Percentiles rank a stretch among this genome's conserved stretches.
Conservation (phyloP, 2,888 invertebrate genomes). For the Coecobrya sp. region DNA sequence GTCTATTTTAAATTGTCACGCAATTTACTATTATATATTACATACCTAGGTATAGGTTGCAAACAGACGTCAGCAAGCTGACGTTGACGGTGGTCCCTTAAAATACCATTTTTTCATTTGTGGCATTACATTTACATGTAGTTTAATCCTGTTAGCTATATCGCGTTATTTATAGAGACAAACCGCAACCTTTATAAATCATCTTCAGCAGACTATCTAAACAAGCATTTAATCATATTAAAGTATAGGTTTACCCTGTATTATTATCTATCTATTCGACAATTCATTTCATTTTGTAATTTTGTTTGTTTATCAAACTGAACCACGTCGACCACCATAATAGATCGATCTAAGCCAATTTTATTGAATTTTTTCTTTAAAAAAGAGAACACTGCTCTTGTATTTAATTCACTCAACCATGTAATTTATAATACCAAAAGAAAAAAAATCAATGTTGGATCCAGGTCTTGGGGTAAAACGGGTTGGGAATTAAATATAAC, state of each 20-base stretch:
- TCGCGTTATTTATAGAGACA: constrained; percentile 40
- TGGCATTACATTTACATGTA: background rate
- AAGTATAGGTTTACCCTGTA: constrained; percentile 1
- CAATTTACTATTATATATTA: too few species aligned
- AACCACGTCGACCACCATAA: constrained; percentile 45
- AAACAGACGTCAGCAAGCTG: constrained; percentile 38
- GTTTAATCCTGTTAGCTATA: constrained; percentile 45
- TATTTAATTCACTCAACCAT: constrained; percentile 16
- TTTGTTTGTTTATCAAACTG: constrained; percentile 60
- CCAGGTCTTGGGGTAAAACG: background rate
- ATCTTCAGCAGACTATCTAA: constrained; percentile 9
- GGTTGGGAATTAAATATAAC: background rate
- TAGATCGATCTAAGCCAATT: background rate
- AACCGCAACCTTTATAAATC: constrained; percentile 46
- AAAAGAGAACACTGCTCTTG: background rate
- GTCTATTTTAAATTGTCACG: constrained; percentile 38
- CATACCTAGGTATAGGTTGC: background rate
- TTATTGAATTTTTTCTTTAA: constrained; percentile 3
- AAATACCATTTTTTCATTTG: background rate
- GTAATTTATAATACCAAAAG: constrained; percentile 33
- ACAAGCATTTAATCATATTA: constrained; percentile 53
- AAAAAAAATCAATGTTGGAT: background rate
- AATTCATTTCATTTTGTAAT: background rate
- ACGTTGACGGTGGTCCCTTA: constrained; percentile 42
- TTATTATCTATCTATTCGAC: constrained; percentile 10